Evolutionary conservation across 2,113 vertebrate genomes (phyloP), one percentile per base, ranked within the genome.

Genomic region (Cinclus cinclus): DNA sequence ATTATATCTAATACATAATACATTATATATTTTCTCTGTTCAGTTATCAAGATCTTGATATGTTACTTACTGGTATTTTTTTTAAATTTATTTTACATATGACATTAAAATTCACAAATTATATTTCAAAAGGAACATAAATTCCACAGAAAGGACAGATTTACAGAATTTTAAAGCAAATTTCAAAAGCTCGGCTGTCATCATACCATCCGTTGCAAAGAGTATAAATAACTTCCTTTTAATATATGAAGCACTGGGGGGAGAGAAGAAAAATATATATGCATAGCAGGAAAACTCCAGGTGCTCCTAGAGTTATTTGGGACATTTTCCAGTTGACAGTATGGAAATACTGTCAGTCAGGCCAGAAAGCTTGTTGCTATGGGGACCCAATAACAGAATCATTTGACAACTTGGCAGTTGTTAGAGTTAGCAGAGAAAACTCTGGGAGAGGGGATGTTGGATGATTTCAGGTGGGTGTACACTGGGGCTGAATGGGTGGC

Each of bases 221-320:
- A 88, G 55, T 97, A 98, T 97, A 97, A 98, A 98, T 98, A 98
- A 84, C 90, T 92, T 96, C 56, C 60, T 77, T 95, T 97, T 94
- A 96, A 96, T 94, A 96, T 85, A 96, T 88, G 91, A 97, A 96
- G 92, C 96, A 96, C 63, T 85, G 81, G 37, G 73, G 86, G 35
- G 39, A 53, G 60, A 52, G 90, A 94, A 97, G 89, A 95, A 93
- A 88, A 91, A 95, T 82, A 95, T 96, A 89, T 87, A 94, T 97
- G 87, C 89, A 87, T 76, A 85, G 92, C 92, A 97, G 96, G 95
- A 97, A 98, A 97, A 95, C 89, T 96, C 95, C 97, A 98, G 97
- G 97, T 98, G 97, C 96, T 96, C 89, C 90, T 93, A 35, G 89
- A 97, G 76, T 96, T 97, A 95, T 97, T 52, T 97, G 97, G 97